These are phyloP conservation scores for Sericinus montela DNA, from an alignment of 2,888 invertebrate genomes.

Conservation along the genomic window DNA sequence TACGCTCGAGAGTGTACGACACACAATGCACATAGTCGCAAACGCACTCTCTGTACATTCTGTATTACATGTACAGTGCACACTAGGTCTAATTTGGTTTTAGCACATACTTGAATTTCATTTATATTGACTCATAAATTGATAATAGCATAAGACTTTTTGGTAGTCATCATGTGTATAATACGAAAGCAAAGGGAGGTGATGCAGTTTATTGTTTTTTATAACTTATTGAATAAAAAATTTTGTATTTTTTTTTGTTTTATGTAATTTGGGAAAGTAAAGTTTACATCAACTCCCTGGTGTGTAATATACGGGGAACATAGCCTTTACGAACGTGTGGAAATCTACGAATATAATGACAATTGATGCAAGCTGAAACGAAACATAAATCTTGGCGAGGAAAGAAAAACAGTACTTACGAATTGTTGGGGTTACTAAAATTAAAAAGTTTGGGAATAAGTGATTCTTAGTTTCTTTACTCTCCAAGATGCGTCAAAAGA, in stretches of 20 bases:
- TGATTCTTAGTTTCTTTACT: too few species aligned
- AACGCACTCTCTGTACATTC: constrained; percentile 31
- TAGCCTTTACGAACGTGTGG: neutral
- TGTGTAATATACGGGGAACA: neutral
- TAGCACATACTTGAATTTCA: neutral
- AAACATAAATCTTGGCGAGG: neutral
- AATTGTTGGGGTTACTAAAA: too few species aligned
- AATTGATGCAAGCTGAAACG: constrained; percentile 20
- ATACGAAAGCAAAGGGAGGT: neutral
- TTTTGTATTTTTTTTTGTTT: neutral
- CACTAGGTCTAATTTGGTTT: constrained; percentile 7
- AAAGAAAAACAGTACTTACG: neutral
- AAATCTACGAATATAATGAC: neutral
- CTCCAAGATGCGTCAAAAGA: constrained; percentile 25
- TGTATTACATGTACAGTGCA: constrained; percentile 23
- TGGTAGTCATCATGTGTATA: neutral
- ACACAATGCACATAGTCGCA: constrained; percentile 56
- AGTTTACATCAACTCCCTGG: neutral
- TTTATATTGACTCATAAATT: constrained; percentile 8
- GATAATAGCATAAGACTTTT: neutral
- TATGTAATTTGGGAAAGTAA: neutral
- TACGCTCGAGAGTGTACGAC: constrained; percentile 53
- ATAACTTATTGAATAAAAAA: neutral
- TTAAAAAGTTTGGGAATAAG: too few species aligned
- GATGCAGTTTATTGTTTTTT: neutral